phyloP scores from a whole-genome alignment of 1,140 invertebrate species.

The Andrena cerasifolii region DNA sequence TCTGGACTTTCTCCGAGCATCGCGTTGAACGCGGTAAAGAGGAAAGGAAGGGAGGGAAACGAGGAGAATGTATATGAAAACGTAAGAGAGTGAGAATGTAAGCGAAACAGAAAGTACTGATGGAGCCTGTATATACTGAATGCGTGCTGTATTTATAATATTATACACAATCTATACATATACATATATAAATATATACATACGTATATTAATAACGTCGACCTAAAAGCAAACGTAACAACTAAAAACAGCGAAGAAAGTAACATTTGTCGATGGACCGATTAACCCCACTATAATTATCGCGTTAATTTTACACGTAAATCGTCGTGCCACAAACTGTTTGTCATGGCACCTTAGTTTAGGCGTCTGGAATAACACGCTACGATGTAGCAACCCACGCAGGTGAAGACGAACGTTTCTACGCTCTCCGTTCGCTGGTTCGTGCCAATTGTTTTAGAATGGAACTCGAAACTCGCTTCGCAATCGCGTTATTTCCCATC shows the following conservation, averaged over 20 bases:
- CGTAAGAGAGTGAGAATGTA: constrained; percentile 56
- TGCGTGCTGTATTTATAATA: constrained; percentile 79
- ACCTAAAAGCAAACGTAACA: constrained; percentile 54
- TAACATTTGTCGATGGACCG: constrained; percentile 58
- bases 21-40: neutral
- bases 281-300: constrained; percentile 52
- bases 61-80: constrained; percentile 27
- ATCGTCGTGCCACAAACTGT: neutral
- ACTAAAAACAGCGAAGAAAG: constrained; percentile 46
- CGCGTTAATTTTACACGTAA: constrained; percentile 46
- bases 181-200: constrained; percentile 13
- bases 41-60: neutral
- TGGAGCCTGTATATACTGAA: constrained; percentile 76
- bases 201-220: constrained; percentile 19
- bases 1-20: constrained; percentile 41
- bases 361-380: neutral
- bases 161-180: constrained; percentile 52
- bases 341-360: neutral
- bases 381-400: neutral
- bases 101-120: constrained; percentile 10
- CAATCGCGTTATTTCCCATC: constrained; percentile 11
- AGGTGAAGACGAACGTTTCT: neutral
- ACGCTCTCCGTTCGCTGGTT: constrained; percentile 11
- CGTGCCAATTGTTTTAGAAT: constrained; percentile 37
- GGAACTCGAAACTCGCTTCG: constrained; percentile 55